A percentile compares a stretch with the other conserved stretches of the same genome.
Conservation (phyloP, 1,140 invertebrate species). For the Lasioglossum baleicum region DNA sequence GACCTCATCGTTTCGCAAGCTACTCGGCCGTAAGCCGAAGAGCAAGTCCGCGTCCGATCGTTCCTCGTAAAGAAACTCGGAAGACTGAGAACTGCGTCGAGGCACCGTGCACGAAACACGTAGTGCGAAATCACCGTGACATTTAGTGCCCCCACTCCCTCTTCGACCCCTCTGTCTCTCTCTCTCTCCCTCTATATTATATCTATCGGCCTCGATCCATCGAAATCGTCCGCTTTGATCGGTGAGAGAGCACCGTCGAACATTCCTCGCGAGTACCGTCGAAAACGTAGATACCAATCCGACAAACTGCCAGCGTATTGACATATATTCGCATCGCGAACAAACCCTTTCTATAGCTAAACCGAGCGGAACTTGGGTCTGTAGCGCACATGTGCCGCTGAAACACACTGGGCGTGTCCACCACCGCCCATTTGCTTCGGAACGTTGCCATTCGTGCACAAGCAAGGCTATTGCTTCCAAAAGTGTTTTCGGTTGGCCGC, state of each 20-base stretch:
- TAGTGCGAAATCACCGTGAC: slow-evolving; percentile 35
- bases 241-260: slow-evolving; percentile 14
- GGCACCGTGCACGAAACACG: slow-evolving; percentile 22
- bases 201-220: slow-evolving; percentile 10
- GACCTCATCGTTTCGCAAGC: slow-evolving; percentile 81
- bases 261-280: slow-evolving; percentile 27
- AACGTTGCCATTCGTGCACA: too few relatives aligned
- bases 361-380: too few relatives aligned
- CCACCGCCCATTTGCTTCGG: too few relatives aligned
- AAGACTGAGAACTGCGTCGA: slow-evolving; percentile 46
- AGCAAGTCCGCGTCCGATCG: slow-evolving; percentile 53
- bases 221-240: slow-evolving; percentile 14
- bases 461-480: too few relatives aligned
- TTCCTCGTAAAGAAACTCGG: slow-evolving; percentile 27
- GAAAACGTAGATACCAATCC: slow-evolving; percentile 4
- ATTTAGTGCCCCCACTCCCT: slow-evolving; percentile 42
- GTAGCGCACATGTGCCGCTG: too few relatives aligned
- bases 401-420: too few relatives aligned
- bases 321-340: slow-evolving; percentile 24
- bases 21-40: slow-evolving; percentile 79
- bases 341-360: not conserved
- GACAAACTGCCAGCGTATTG: slow-evolving; percentile 41
- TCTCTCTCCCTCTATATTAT: too few relatives aligned
- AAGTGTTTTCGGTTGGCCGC: too few relatives aligned
- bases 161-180: not conserved